Percentiles rank a stretch among this genome's conserved stretches.
phyloP scores from a whole-genome alignment of 2,888 invertebrate genomes.

The Trichogramma evanescens region DNA sequence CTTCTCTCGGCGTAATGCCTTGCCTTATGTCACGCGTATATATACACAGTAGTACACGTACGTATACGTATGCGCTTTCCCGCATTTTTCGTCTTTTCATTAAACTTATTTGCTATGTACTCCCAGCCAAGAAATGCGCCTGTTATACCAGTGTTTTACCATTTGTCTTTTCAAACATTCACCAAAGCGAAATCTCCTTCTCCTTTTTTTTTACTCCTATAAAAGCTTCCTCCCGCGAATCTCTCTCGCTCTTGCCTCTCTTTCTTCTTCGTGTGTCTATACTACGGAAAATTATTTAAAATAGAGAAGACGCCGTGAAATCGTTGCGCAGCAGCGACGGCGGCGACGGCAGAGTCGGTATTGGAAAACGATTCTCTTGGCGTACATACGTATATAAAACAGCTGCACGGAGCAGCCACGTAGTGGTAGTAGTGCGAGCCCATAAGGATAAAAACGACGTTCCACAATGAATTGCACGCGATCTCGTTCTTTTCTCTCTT shows the following conservation, averaged over 20 bases:
- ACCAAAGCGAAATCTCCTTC: background rate
- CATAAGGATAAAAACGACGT: no score
- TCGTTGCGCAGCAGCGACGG: conserved; percentile 28
- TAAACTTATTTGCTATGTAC: background rate
- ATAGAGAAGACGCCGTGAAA: conserved; percentile 11
- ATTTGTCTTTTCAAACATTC: background rate
- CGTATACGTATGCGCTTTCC: no score
- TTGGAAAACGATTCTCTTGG: conserved; percentile 35
- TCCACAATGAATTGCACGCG: conserved; percentile 18
- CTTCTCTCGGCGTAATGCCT: no score
- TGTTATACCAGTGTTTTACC: no score
- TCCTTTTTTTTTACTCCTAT: background rate
- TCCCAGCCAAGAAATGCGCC: background rate
- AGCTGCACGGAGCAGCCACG: background rate
- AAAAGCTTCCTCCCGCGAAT: background rate
- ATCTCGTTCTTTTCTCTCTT: conserved; percentile 8
- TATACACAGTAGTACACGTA: no score
- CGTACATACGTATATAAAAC: no score
- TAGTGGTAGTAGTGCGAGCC: background rate
- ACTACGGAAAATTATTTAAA: conserved; percentile 28
- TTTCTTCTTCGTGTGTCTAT: no score
- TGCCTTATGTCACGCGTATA: no score
- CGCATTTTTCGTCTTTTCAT: background rate
- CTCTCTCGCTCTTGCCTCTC: no score
- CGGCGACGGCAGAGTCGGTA: conserved; percentile 32